Evolutionary conservation across 1,140 invertebrate species (phyloP), one percentile per base, ranked within the genome.

Genomic region (Neoseiulus cucumeris): DNA sequence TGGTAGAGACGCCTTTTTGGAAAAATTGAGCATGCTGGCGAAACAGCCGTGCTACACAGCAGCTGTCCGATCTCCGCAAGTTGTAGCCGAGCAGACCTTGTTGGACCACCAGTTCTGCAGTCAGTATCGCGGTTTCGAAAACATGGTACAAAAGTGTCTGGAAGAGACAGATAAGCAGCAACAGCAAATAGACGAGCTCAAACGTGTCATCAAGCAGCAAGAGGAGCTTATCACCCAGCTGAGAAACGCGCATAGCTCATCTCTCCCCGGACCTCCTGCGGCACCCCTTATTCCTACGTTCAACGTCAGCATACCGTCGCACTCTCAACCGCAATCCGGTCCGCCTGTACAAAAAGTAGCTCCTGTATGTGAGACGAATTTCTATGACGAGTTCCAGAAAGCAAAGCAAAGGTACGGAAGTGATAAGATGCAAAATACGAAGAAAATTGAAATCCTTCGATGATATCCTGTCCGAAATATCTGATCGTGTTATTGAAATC

Each of bases 101-200:
- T 81, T 98, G 64, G 95, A 99, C 76, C 91, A 91, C 76, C 89
- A 96, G 75, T 99, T 97, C 78, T 94, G 90, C 72, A 84, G 84
- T 72, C 76, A 95, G 12, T 89, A 59, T 20, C 51, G 51, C 1
- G 22, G 51, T 9, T 22, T n/a, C 17, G 64, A 41, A 12, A 41
- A 65, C 42, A 42, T 20, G 64, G 17, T 42, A 41, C 33, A 65
- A 9, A 65, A 65, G 22, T 59, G 51, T 42, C 39, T 65, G 39
- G 39, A 65, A 41, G 64, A 65, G 41, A 41, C 30, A 1, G 64
- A 65, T 42, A 42, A 18, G 7, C 33, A 65, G 18, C 17, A 65
- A 7, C 33, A 65, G 18, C 39, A 42, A 65, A 65, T 41, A 2
- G 33, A 41, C 14, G 64, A 65, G 25, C 42, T 65, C 17, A 44